Conservation (phyloP, 1,140 invertebrate genomes). For the Helicorthomorpha holstii region DNA sequence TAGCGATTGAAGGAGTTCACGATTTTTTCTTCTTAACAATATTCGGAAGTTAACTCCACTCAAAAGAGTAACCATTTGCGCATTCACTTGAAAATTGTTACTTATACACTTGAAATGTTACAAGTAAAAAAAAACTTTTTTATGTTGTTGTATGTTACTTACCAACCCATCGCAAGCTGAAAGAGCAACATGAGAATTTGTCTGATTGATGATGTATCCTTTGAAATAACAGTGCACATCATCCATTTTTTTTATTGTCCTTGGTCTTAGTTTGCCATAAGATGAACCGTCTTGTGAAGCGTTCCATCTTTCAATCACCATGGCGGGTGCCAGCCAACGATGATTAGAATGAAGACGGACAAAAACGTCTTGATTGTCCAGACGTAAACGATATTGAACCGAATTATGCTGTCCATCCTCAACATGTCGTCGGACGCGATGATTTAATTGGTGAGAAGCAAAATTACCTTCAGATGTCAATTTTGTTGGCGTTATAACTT, state of each 20-base stretch:
- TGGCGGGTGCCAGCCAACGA: conserved; percentile 44
- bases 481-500: conserved; percentile 36
- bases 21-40: background rate
- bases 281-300: conserved; percentile 22
- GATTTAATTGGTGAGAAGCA: conserved; percentile 34
- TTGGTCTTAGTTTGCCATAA: conserved; percentile 30
- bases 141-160: conserved; percentile 27
- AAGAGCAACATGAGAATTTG: conserved; percentile 46
- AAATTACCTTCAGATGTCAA: conserved; percentile 34
- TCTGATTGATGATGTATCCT: conserved; percentile 46
- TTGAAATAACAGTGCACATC: conserved; percentile 52
- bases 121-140: background rate
- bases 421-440: conserved; percentile 15
- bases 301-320: conserved; percentile 49
- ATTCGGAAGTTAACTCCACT: background rate
- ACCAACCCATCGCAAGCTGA: conserved; percentile 68
- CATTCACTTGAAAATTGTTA: background rate
- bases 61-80: background rate
- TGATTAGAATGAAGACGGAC: conserved; percentile 38
- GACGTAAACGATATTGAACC: conserved; percentile 38
- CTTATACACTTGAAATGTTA: background rate
- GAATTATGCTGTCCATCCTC: conserved; percentile 19
- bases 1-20: background rate
- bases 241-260: conserved; percentile 22
- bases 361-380: conserved; percentile 34